Evolutionary conservation across 53 echinoderm and acorn worm genomes (phyloP).

Genomic region (Stichopus horrens): DNA sequence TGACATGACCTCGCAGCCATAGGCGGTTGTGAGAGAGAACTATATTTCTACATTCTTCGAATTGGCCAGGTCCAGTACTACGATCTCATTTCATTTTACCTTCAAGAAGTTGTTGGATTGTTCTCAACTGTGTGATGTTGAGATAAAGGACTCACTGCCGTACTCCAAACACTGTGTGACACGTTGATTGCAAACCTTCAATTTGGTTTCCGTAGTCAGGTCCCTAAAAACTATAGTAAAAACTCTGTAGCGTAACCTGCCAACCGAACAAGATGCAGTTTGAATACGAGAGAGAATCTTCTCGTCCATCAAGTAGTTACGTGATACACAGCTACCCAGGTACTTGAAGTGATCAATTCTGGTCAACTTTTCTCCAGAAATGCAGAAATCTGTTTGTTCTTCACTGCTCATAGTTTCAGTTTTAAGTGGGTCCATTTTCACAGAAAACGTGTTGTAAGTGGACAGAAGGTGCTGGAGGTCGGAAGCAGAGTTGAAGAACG

Average conservation of each 20-base stretch:
- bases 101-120: slow-evolving; percentile 34
- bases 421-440: slow-evolving; percentile 1
- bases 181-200: slow-evolving; percentile 3
- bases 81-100: slow-evolving; percentile 30
- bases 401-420: slow-evolving; percentile 39
- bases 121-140: slow-evolving; percentile 39
- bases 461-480: slow-evolving; percentile 17
- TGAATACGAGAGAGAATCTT: slow-evolving; percentile 20
- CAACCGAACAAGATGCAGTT: slow-evolving; percentile 44
- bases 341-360: slow-evolving; percentile 42
- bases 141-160: slow-evolving; percentile 41
- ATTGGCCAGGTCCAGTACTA: not conserved
- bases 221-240: not conserved
- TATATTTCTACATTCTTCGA: not conserved
- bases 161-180: not conserved
- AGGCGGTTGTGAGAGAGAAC: not conserved
- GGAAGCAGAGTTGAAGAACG: slow-evolving; percentile 3
- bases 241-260: not conserved
- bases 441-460: slow-evolving; percentile 1
- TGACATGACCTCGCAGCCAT: not conserved
- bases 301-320: slow-evolving; percentile 30
- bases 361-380: slow-evolving; percentile 14
- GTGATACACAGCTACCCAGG: slow-evolving; percentile 24
- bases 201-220: slow-evolving; percentile 33
- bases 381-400: not conserved